Base-by-base conservation (phyloP, 92 coral and sea anemone species). In the Pocillopora grandis region DNA sequence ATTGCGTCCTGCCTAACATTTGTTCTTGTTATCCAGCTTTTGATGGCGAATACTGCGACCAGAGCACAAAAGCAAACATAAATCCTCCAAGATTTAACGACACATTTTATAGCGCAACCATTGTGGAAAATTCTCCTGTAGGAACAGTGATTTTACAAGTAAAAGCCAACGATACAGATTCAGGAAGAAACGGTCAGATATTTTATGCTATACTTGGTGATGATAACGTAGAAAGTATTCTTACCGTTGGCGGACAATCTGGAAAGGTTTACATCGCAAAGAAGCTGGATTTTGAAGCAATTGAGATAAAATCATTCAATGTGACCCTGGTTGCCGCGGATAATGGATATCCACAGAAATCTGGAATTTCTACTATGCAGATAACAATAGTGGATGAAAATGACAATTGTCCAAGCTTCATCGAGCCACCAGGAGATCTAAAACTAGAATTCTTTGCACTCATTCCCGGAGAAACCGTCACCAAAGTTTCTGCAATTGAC, bases 401-500 rank as follows among this genome's bases (percentile, higher is more conserved):
- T 58, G 95, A 92, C 69, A 92, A 92, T 60, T 92, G 95, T 62
- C 95, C 95, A 15, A 63, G 59, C 5, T 92, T 89, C 64, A 62
- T 23, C n/a, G 81, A 64, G 12, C 77, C 84, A 11, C 66, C 71
- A 16, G 68, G 58, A 10, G 57, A 66, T 63, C 76, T 61, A 2
- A 72, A 65, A 13, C 75, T 75, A 23, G 88, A 80, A 31, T 35
- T 92, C 35, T 36, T 81, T 21, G 52, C 61, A 21, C 14, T 72
- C 13, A 63, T 72, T 20, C 33, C 78, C 1, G 85, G 88, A 56
- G 75, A 57, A 31, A 20, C 78, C 11, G 57, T 88, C 14, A 58
- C 86, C 15, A 82, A 75, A 33, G 82, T 89, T 27, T 57, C 66
- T 33, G 95, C 95, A 36, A 60, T 66, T 20, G 95, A 92, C 75